Base-by-base conservation (phyloP, 2,797 vertebrate genomes). In the Rhinichthys osculus region DNA sequence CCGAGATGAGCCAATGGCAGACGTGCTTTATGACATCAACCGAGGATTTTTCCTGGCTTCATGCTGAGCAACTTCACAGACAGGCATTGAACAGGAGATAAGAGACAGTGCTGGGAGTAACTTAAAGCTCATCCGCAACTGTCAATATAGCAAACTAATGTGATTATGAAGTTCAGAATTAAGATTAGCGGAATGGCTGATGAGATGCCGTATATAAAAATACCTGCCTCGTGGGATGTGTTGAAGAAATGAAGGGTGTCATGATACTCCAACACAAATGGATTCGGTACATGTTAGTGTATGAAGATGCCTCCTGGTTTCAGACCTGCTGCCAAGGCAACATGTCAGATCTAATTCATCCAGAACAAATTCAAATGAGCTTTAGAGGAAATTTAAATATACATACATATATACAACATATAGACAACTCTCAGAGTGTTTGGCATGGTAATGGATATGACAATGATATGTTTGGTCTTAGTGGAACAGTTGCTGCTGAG, bases 1-100 rank as follows among this genome's bases (percentile, higher is more conserved):
- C 80, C 40, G 70, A 54, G 87, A 76, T 33, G 86, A 85, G 90
- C 79, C 42, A 88, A 86, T 62, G 76, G 78, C 76, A 72, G 73
- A 47, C 73, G 62, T 85, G 62, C 40, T 89, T 90, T 84, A 57
- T 87, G 87, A 87, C 85, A 83, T 87, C 83, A 90, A 88, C 81
- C 50, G 11, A 86, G 80, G 85, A 82, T 84, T 87, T 84, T 83
- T 88, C 47, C 54, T 82, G 57, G 76, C 59, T 54, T 42, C 74
- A 86, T 33, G 40, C 66, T 54, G 69, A 70, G 81, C 35, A 23
- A 69, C 77, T 57, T 76, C 78, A 62, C 33, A 85, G 44, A 71
- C 67, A 83, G 40, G 42, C 73, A 57, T 30, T 52, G 42, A 78
- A 79, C 35, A 35, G n/a, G 64, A 80, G 82, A 83, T 76, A 81